Base-by-base conservation (phyloP, 2,888 invertebrate genomes). In the Abscondita cerata region DNA sequence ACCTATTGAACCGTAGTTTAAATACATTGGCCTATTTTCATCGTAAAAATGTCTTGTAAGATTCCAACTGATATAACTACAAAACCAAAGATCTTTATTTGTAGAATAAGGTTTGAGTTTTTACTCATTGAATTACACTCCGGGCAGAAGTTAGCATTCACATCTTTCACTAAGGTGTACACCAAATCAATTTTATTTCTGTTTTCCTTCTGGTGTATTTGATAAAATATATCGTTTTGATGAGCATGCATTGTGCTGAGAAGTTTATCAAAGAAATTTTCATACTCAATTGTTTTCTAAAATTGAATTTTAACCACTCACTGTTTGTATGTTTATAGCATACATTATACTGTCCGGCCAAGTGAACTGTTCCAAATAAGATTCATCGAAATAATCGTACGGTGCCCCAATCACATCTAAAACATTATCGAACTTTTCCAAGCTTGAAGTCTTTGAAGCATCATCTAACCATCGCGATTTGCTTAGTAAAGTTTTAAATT, bases 1-100 rank as follows among this genome's bases (percentile, higher is more conserved):
- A 1, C 95, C 95, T 65, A 95, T 94, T 1, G 92, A 92, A 16
- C 93, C 95, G 72, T 92, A 95, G 79, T 95, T 95, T 91, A 95
- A 91, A 78, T 95, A 96, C 69, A 89, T 88, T 0, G 96, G 96
- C 16, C 95, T 88, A 46, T 92, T 89, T 54, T 92, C 91, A 58
- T 89, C 90, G 82, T 95, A 96, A 86, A 96, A 15, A n/a, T 15
- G 5, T 18, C 20, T 25, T 36, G 44, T 1, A 58, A 18, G 13
- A 46, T 38, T 16, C 38, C 36, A 13, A 36, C 36, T 8, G 58
- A 44, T 15, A 50, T 9, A 2, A 34, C 33, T 33, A n/a, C n/a
- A n/a, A n/a, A n/a, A n/a, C 13, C 38, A 12, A 38, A 12, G 11
- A 8, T 12, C 33, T 8, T 33, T 33, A 5, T 8, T 33, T 33